Conservation (phyloP, 2,113 vertebrate genomes). For the Hassar affinis region DNA sequence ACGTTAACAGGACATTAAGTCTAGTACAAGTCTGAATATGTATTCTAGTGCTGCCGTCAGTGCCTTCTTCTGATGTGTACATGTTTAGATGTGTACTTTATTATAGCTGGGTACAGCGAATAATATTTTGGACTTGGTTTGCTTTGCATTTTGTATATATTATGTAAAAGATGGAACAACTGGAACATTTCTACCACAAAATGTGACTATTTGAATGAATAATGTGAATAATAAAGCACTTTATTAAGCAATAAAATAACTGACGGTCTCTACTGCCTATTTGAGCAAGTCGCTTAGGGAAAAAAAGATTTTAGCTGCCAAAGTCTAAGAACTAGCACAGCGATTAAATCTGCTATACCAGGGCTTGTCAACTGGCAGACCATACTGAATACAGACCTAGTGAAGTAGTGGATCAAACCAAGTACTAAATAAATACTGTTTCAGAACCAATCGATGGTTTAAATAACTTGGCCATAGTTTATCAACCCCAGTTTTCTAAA, state of each 20-base stretch:
- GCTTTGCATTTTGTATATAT: neutral
- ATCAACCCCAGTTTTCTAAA: neutral
- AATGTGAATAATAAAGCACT: constrained; percentile 17
- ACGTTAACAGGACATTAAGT: neutral
- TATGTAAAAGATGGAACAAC: neutral
- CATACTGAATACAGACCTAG: neutral
- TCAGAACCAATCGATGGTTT: neutral
- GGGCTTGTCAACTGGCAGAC: neutral
- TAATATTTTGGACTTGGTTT: neutral
- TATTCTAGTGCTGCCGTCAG: neutral
- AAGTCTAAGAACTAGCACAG: constrained; percentile 1
- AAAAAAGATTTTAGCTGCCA: constrained; percentile 1
- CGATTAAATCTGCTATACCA: constrained; percentile 13
- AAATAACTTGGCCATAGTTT: neutral
- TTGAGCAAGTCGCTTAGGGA: neutral
- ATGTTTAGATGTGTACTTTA: neutral
- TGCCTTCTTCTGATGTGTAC: neutral
- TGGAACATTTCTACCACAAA: neutral
- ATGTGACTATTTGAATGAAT: constrained; percentile 4
- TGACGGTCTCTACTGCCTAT: neutral
- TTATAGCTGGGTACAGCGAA: neutral
- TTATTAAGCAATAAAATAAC: constrained; percentile 23
- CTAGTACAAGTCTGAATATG: neutral
- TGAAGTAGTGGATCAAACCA: neutral
- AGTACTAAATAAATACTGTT: neutral